phyloP scores from a whole-genome alignment of 37 sponge, comb jelly and placozoan genomes.

The Oscarella lobularis region DNA sequence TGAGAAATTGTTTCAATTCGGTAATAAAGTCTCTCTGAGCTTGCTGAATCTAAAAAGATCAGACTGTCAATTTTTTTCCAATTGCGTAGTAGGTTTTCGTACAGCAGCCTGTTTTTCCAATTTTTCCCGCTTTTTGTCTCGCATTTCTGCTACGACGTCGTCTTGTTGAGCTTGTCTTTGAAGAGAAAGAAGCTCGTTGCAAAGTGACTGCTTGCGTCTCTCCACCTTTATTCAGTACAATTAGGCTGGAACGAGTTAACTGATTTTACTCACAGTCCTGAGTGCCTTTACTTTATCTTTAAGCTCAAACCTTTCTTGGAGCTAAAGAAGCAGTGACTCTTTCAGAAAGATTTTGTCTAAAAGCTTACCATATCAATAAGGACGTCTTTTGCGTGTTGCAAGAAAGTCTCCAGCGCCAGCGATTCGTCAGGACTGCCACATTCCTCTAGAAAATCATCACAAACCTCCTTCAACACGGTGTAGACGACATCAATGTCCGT shows the following conservation, averaged over 20 bases:
- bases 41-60: neutral
- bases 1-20: neutral
- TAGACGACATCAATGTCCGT: neutral
- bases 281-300: too few species aligned
- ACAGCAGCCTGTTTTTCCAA: neutral
- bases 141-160: neutral
- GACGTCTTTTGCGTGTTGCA: neutral
- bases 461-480: neutral
- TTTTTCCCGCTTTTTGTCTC: neutral
- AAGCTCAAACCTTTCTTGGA: too few species aligned
- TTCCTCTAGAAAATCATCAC: neutral
- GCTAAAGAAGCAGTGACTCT: too few species aligned
- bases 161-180: too few species aligned
- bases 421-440: neutral
- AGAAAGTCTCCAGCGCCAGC: too few species aligned
- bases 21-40: neutral
- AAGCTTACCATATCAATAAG: neutral
- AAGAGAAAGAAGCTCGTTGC: too few species aligned
- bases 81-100: neutral
- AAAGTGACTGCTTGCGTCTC: too few species aligned
- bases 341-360: too few species aligned
- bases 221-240: too few species aligned
- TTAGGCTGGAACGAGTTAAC: too few species aligned
- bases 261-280: too few species aligned
- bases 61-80: too few species aligned